Base-by-base conservation (phyloP, 2,888 invertebrate genomes). In the Onthophagus sagittarius region DNA sequence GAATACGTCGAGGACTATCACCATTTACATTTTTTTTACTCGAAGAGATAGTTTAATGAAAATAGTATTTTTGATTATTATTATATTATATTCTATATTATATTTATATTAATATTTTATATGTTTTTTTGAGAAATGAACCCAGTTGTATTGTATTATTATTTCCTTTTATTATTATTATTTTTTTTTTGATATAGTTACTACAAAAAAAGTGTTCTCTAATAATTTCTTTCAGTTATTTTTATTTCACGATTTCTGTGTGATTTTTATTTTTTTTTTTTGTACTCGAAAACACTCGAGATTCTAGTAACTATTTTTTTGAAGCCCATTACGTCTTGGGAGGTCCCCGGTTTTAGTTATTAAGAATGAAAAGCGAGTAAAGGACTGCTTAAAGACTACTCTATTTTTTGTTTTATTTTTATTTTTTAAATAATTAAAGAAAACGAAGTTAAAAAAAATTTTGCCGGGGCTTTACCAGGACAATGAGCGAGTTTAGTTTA, bases 41-140 rank as follows among this genome's bases (percentile, higher is more conserved):
- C 39, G 39, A 53, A 53, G 84, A 83, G 81, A 82, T 84, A 84
- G 84, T 83, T 83, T 84, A 84, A 84, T 84, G 83, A 84, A 82
- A 83, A 53, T 53, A 74, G 71, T 74, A 83, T 84, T 84, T 77
- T 84, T 84, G 81, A 84, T 83, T 84, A 83, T 83, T 81, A 84
- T 84, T 69, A 63, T 73, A 71, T 73, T 73, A 71, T 73, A 62
- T 53, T 67, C 67, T 71, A 71, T 79, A 82, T 81, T 53, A 80
- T 80, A 84, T 85, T 85, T 85, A 85, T 84, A 84, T 84, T 84
- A 83, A 84, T 85, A 85, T 85, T 85, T 81, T 84, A 83, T 65
- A 65, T 67, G 67, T 67, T 67, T 67, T 23, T 31, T 31, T n/a
- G 67, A 32, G 31, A 31, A 67, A 23, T 32, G 32, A 15, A 15